Conservation (phyloP, 1,140 invertebrate species). For the Eueides isabella region DNA sequence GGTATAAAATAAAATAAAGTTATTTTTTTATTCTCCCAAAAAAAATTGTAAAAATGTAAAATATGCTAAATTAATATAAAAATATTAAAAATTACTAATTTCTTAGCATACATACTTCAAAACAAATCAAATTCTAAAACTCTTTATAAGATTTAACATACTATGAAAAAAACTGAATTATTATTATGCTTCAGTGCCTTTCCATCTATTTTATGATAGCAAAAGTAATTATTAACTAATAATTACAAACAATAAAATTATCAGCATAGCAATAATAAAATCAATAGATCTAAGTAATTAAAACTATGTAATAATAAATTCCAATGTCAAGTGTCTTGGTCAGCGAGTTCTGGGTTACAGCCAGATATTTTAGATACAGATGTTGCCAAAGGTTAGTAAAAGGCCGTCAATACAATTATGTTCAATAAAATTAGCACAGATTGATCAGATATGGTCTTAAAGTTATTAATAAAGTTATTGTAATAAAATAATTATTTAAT, state of each 20-base stretch:
- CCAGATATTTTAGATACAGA: slow-evolving; percentile 62
- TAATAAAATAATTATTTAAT: not conserved
- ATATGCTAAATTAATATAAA: too few species aligned
- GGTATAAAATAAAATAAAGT: too few species aligned
- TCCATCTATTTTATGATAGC: not conserved
- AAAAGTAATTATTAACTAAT: not conserved
- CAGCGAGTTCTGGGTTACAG: slow-evolving; percentile 68
- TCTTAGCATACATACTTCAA: too few species aligned
- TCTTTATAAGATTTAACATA: too few species aligned
- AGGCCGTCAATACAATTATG: slow-evolving; percentile 24
- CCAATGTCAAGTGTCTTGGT: slow-evolving; percentile 56
- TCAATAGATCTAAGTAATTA: slow-evolving; percentile 22
- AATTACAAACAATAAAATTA: not conserved
- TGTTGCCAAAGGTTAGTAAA: slow-evolving; percentile 74
- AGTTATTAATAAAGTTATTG: not conserved
- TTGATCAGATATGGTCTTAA: slow-evolving; percentile 12
- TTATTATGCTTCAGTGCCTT: not conserved
- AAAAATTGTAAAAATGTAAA: too few species aligned
- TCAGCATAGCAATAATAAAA: not conserved
- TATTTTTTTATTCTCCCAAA: too few species aligned
- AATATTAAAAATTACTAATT: too few species aligned
- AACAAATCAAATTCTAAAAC: too few species aligned
- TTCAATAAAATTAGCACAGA: slow-evolving; percentile 9
- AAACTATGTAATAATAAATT: slow-evolving; percentile 31
- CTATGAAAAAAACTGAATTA: not conserved